Conservation (phyloP, 2,888 invertebrate genomes). For the Pasiphila rectangulata region DNA sequence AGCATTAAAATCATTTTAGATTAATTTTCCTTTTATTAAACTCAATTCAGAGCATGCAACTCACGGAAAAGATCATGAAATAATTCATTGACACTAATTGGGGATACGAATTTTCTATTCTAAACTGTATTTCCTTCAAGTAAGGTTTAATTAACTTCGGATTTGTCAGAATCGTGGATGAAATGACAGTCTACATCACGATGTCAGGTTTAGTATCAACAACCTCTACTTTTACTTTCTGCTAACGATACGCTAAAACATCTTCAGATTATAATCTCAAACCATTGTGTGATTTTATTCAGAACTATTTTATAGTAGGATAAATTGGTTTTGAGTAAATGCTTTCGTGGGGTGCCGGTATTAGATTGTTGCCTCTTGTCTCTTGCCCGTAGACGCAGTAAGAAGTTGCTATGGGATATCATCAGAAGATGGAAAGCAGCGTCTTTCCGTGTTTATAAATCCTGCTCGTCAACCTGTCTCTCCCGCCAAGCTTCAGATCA, state of each 20-base stretch:
- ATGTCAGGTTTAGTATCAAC: conserved; percentile 54
- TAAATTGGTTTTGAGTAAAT: too few species aligned
- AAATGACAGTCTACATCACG: conserved; percentile 39
- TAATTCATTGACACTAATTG: conserved; percentile 26
- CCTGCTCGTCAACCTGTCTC: too few species aligned
- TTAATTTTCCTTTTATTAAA: conserved; percentile 1
- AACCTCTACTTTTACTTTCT: conserved; percentile 61
- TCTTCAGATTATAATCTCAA: conserved; percentile 12
- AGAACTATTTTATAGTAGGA: background rate
- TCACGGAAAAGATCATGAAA: conserved; percentile 19
- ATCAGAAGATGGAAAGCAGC: too few species aligned
- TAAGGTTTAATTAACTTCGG: conserved; percentile 16
- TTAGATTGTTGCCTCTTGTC: too few species aligned
- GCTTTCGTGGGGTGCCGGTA: too few species aligned
- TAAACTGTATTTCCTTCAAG: conserved; percentile 13
- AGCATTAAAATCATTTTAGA: background rate
- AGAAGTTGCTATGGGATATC: too few species aligned
- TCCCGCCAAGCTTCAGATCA: too few species aligned
- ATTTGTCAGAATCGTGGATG: conserved; percentile 27
- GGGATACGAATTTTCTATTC: conserved; percentile 1
- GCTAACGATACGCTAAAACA: conserved; percentile 28
- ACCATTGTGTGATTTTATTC: background rate
- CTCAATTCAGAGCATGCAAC: background rate
- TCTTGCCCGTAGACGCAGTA: too few species aligned
- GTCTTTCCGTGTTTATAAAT: too few species aligned